Base-by-base conservation (phyloP, 2,113 vertebrate genomes). In the Pelusios castaneus region DNA sequence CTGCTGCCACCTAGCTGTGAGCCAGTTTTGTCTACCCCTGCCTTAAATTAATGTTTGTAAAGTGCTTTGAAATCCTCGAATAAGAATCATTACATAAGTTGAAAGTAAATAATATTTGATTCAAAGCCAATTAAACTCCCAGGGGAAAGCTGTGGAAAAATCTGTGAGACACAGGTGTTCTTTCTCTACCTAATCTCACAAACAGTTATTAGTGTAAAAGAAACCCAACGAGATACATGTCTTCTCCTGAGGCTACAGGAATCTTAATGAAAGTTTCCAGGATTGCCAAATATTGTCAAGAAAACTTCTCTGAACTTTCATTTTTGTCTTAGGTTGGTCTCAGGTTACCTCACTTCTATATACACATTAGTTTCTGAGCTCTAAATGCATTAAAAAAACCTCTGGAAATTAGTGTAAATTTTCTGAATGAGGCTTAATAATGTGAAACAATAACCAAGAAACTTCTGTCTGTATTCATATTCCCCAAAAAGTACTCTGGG, bases 361-460 rank as follows among this genome's bases (percentile, higher is more conserved):
- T 58, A 38, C 27, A 84, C 6, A 38, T 85, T 87, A 10, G 13
- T 55, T 95, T 82, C 77, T 73, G 56, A 76, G 6, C 49, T 87
- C 82, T 19, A 63, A 56, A 91, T 55, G 52, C 70, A 67, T 4
- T 73, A 3, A 41, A 88, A 88, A 70, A 75, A 56, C 51, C 51
- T 49, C n/a, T 21, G 41, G 55, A 73, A 75, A 76, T n/a, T 43
- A 4, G 2, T 2, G 22, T 82, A 88, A 86, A 31, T 85, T 80
- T 95, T 93, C 91, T 49, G 92, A 94, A 81, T 67, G 82, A 82
- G 70, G 34, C 94, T 86, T 47, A 45, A 73, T 70, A 90, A 45
- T 5, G 56, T 54, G 70, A 96, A 95, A 56, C 49, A 52, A 76
- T 81, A 90, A 6, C 58, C 84, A 92, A 86, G 17, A 54, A 87